Percentiles rank a stretch among this genome's conserved stretches.
Evolutionary conservation across 2,888 invertebrate genomes (phyloP).

Genomic region (Diachrysia chrysitis): DNA sequence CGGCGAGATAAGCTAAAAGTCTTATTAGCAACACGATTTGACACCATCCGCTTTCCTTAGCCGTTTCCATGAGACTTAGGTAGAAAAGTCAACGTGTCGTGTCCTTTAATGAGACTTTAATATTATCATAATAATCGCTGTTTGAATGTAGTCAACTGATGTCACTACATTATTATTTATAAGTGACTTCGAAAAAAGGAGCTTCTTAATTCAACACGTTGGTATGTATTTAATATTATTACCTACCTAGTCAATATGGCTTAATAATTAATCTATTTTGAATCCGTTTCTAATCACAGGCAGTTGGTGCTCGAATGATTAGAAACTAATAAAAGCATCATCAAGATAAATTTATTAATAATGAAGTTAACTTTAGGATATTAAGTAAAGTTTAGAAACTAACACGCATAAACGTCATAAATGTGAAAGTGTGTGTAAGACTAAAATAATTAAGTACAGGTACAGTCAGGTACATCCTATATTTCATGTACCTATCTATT

Average conservation of each 20-base stretch:
- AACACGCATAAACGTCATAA: constrained; percentile 32
- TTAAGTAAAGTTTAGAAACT: constrained; percentile 27
- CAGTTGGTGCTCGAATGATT: constrained; percentile 21
- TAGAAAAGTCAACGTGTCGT: background rate
- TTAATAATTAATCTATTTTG: constrained; percentile 22
- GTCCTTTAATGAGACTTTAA: too few species aligned
- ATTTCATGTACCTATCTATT: background rate
- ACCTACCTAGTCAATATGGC: constrained; percentile 46
- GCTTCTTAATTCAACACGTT: too few species aligned
- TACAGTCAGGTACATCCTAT: background rate
- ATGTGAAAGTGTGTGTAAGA: constrained; percentile 36
- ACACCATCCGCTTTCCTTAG: background rate
- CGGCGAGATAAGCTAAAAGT: background rate
- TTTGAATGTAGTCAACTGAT: constrained; percentile 20
- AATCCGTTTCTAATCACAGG: constrained; percentile 21
- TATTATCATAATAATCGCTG: background rate
- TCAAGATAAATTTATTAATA: constrained; percentile 28
- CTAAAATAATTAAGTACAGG: constrained; percentile 3
- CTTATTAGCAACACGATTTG: background rate
- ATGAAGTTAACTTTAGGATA: constrained; percentile 16
- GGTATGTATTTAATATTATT: too few species aligned
- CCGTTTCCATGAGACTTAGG: background rate
- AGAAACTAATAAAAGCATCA: constrained; percentile 12
- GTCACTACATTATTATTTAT: too few species aligned
- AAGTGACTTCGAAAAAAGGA: too few species aligned